Evolutionary conservation across 2,797 vertebrate genomes (phyloP), one percentile per base, ranked within the genome.

Genomic region (Sternotherus odoratus): DNA sequence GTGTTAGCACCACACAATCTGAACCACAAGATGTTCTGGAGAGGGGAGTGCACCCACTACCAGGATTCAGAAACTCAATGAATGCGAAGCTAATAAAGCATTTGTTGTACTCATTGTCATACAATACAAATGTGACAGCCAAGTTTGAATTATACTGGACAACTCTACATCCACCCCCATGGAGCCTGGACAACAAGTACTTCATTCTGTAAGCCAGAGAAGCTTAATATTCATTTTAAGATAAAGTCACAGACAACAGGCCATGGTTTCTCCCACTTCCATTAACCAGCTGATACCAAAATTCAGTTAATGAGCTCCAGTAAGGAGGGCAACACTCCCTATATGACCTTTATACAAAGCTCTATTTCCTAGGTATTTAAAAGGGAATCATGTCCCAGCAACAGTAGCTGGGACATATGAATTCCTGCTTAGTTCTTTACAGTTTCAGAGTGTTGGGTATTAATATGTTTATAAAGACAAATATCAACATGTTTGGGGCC

Each of bases 241-340:
- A 74, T 46, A 43, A 79, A 81, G n/a, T 33, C 63, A 60, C 57
- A 63, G 60, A 90, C 50, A 90, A 93, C 46, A 1, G 9, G 49
- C 83, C 63, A 74, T 86, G 80, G 77, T 82, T 77, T 91, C 82
- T 89, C 77, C 79, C 57, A 6, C 50, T 82, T 57, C 87, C 85
- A 79, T 39, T 83, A 88, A 43, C 75, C 85, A 57, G 23, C 1
- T 16, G 50, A 95, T 36, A 36, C 16, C 63, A 89, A 79, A 92
- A 83, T 48, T 79, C 79, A 93, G 91, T 86, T 86, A 81, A 93
- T 49, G 16, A 57, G 75, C 69, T 79, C 54, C 19, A 57, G 39
- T 17, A 2, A 72, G 81, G 82, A 77, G 87, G 79, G 24, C 87
- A 92, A 69, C 3, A 5, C 12, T 51, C 57, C 77, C 77, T 43